Evolutionary conservation across 1,140 invertebrate genomes (phyloP), one percentile per base, ranked within the genome.

Genomic region (Fopius arisanus): DNA sequence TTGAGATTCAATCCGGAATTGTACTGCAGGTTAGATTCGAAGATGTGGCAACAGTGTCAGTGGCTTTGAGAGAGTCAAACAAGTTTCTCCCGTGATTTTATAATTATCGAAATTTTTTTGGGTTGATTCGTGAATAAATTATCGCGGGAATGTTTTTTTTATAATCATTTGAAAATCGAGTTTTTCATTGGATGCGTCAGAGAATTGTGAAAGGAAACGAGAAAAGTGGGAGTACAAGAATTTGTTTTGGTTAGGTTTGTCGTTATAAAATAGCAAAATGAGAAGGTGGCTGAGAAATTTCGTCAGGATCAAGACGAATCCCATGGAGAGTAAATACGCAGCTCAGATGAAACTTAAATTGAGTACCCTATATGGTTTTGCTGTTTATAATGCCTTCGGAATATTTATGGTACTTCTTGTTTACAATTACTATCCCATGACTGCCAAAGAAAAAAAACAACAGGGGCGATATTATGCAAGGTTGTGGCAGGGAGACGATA

Each of bases 361-460:
- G 1, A 51, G 77, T 12, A 0, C 31, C 0, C 0, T 73, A 0
- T 84, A 84, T 71, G 67, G 40, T 26, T 37, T 83, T 48, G 0
- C 51, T 1, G 74, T 59, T 19, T 82, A 77, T 78, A 76, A 79
- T 72, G 0, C 59, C 19, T 12, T 67, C 12, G 69, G 68, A 6
- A 0, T 73, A 0, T 0, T 14, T 0, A 21, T 80, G 0, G 79
- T 76, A 4, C 0, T 0, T 0, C 0, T 68, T 0, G 0, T 69
- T 0, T 66, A 77, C 19, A 0, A 76, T 0, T n/a, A 41, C 0
- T 33, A 73, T 51, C 75, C 73, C 21, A 9, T 23, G 28, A 72
- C 63, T 43, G 40, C 0, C 21, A 62, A 41, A 0, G 0, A 43
- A 0, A 31, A 41, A 54, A 71, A 63, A 28, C 2, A 28, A 31